phyloP scores from a whole-genome alignment of 2,113 vertebrate species.

The Cynoglossus semilaevis region DNA sequence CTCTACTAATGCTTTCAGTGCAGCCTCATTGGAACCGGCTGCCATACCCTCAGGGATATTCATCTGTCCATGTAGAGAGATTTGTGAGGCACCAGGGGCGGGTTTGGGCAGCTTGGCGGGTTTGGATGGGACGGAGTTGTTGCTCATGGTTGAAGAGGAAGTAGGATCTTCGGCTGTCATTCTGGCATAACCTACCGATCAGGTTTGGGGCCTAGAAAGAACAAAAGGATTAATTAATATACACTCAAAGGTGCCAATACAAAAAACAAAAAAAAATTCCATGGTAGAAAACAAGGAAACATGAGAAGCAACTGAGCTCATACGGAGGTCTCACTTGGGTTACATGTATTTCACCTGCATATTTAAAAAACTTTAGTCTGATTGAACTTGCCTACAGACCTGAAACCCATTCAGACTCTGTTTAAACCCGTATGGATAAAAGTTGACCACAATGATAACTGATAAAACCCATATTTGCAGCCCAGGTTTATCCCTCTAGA shows the following conservation, averaged over 20 bases:
- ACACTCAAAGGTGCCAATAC: not conserved
- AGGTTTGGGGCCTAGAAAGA: constrained; percentile 72
- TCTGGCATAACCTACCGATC: constrained; percentile 89
- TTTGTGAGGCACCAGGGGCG: constrained; percentile 55
- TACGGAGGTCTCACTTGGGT: no score
- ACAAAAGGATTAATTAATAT: constrained; percentile 1
- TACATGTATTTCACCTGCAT: no score
- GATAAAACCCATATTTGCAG: no score
- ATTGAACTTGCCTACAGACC: no score
- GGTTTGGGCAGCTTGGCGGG: constrained; percentile 47
- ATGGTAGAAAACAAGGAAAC: no score
- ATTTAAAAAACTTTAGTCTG: no score
- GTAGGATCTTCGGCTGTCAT: constrained; percentile 97
- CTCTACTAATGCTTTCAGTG: constrained; percentile 88
- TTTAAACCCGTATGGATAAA: no score
- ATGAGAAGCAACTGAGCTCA: no score
- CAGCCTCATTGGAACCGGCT: constrained; percentile 85
- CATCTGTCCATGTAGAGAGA: constrained; percentile 67
- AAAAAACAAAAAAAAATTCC: not conserved
- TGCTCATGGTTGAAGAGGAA: constrained; percentile 88
- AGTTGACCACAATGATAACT: no score
- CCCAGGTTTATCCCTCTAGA: no score
- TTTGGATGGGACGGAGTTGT: constrained; percentile 69
- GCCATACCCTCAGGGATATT: constrained; percentile 85
- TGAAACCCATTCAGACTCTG: no score